Base-by-base conservation (phyloP, 2,797 vertebrate genomes). In the Phataginus tricuspis region DNA sequence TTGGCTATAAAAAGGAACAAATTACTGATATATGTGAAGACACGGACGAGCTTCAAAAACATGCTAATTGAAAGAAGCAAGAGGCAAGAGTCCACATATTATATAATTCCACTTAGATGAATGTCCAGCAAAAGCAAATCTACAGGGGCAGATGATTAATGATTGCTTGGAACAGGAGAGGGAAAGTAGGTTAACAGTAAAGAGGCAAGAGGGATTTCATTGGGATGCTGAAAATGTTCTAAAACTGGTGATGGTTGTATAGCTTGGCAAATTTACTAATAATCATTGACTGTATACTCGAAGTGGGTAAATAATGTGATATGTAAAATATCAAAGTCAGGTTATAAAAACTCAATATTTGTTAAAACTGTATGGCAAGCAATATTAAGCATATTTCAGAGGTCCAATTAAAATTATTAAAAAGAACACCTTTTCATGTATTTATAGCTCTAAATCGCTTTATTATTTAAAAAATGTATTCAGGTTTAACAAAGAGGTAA, bases 371-470 rank as follows among this genome's bases (percentile, higher is more conserved):
- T 31, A 3, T 59, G 21, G 12, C 18, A 72, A 27, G 88, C n/a
- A 64, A 42, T 71, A 55, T 91, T 91, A 49, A 75, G 53, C 83
- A 37, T 51, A n/a, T 82, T 85, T 92, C 19, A 78, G 59, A 86
- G 7, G 27, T 61, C 27, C 18, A 74, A 16, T 74, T 86, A 90
- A 66, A 86, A 66, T 80, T 45, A 49, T 64, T 86, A 27, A 75
- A 82, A 64, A 80, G 11, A 34, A 66, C 5, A 55, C 0, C 10
- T 93, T 68, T 80, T n/a, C 39, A 80, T 59, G n/a, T 85, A 64
- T 90, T 93, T 86, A 42, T 66, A 51, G 37, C 89, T 93, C 84
- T 66, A 29, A 78, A 69, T 84, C 25, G 55, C 39, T 66, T 78
- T 87, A 53, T 78, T 45, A 79, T 63, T 93, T 66, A 1, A 55